These are phyloP conservation scores for Volucella bombylans DNA, from an alignment of 2,888 invertebrate species.

Conservation along the genomic window DNA sequence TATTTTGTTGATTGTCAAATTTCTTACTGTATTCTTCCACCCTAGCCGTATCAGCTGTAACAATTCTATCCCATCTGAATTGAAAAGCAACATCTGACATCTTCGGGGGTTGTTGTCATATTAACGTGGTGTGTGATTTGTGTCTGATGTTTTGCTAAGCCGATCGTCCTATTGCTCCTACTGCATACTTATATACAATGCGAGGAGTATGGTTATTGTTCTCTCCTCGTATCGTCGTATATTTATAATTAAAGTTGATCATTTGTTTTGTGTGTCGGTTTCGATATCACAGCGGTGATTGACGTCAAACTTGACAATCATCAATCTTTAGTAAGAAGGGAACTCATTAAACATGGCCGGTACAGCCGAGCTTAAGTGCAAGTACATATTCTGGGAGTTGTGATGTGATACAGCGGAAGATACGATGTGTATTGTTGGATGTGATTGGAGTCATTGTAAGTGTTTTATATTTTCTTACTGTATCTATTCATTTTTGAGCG, in stretches of 20 bases:
- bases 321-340: conserved; percentile 56
- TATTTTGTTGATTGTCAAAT: conserved; percentile 17
- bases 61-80: background rate
- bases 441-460: conserved; percentile 25
- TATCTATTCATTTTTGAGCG: too few relatives aligned
- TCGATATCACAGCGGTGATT: conserved; percentile 76
- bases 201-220: conserved; percentile 28
- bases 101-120: background rate
- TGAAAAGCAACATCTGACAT: background rate
- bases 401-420: conserved; percentile 17
- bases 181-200: background rate
- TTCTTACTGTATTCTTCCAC: conserved; percentile 22
- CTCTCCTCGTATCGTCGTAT: conserved; percentile 55
- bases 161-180: conserved; percentile 17
- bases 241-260: conserved; percentile 72
- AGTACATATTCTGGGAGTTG: conserved; percentile 10
- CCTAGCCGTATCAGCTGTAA: conserved; percentile 43
- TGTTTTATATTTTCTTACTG: background rate
- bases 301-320: conserved; percentile 77
- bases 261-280: conserved; percentile 75
- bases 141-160: background rate
- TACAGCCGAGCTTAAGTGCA: conserved; percentile 27
- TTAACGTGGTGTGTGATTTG: background rate
- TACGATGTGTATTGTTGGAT: conserved; percentile 7
- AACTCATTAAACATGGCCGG: conserved; percentile 57